These are phyloP conservation scores for Agapornis canus DNA, from an alignment of 2,797 vertebrate genomes.

Conservation along the genomic window DNA sequence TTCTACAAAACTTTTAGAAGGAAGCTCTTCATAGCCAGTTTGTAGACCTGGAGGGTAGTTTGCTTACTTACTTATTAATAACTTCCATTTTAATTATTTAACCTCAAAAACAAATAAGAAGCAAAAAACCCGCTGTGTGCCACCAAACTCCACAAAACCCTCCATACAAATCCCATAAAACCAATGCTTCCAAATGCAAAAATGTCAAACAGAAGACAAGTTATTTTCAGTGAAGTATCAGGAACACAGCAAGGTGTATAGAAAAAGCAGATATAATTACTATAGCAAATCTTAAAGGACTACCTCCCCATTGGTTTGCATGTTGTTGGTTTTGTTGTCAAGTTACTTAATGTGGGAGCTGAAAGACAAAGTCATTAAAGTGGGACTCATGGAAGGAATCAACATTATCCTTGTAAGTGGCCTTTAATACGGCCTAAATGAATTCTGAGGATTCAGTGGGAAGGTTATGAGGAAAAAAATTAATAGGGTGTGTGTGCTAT, in stretches of 20 bases:
- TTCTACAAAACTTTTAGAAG: background rate
- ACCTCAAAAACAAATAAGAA: background rate
- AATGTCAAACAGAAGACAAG: background rate
- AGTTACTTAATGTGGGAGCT: background rate
- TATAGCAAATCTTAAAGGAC: background rate
- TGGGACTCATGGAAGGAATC: background rate
- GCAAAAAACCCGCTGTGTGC: background rate
- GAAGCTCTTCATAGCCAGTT: background rate
- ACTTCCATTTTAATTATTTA: too few relatives aligned
- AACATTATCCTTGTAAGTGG: background rate
- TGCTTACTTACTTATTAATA: too few relatives aligned
- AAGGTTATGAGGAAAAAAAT: background rate
- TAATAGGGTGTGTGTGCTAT: background rate
- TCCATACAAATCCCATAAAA: fast-evolving
- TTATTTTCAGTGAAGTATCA: background rate
- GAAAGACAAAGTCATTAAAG: background rate
- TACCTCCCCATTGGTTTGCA: fast-evolving
- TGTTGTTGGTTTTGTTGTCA: background rate
- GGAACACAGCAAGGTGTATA: background rate
- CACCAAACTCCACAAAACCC: background rate
- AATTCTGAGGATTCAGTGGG: background rate
- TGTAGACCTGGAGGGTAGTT: background rate
- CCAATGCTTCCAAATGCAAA: background rate
- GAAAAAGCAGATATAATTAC: background rate
- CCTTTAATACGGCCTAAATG: background rate